These are phyloP conservation scores for Falco peregrinus DNA, from an alignment of 2,797 vertebrate genomes.

Conservation along the genomic window DNA sequence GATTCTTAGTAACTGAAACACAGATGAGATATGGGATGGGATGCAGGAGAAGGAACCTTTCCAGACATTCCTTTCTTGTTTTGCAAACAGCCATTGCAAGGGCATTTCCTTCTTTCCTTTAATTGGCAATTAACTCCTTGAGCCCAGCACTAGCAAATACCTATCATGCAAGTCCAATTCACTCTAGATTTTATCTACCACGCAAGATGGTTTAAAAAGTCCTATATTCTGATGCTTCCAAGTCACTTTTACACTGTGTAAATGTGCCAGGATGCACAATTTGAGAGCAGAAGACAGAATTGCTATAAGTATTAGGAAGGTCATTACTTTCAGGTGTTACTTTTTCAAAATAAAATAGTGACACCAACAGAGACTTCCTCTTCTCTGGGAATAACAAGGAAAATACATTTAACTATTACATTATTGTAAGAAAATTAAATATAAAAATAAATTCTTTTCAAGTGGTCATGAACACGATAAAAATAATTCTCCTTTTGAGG, in stretches of 20 bases:
- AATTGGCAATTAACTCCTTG: background rate
- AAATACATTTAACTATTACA: background rate
- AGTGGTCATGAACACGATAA: background rate
- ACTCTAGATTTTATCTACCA: background rate
- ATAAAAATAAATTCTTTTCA: background rate
- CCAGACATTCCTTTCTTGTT: background rate
- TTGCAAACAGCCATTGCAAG: background rate
- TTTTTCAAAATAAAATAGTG: slow-evolving; percentile 11
- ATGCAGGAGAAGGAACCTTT: background rate
- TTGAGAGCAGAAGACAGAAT: background rate
- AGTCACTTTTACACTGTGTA: background rate
- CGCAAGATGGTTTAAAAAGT: background rate
- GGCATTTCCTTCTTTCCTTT: background rate
- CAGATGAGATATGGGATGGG: background rate
- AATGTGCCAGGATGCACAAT: background rate
- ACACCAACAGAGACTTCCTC: background rate
- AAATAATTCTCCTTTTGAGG: background rate
- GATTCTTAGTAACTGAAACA: background rate
- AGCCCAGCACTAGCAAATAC: background rate
- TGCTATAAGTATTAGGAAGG: background rate
- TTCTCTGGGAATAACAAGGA: background rate
- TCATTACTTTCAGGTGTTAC: background rate
- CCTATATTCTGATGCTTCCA: background rate
- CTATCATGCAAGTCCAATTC: background rate
- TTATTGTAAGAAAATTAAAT: slow-evolving; percentile 14